Conservation (phyloP, 2,113 vertebrate genomes). For the Ancistrus triradiatus region DNA sequence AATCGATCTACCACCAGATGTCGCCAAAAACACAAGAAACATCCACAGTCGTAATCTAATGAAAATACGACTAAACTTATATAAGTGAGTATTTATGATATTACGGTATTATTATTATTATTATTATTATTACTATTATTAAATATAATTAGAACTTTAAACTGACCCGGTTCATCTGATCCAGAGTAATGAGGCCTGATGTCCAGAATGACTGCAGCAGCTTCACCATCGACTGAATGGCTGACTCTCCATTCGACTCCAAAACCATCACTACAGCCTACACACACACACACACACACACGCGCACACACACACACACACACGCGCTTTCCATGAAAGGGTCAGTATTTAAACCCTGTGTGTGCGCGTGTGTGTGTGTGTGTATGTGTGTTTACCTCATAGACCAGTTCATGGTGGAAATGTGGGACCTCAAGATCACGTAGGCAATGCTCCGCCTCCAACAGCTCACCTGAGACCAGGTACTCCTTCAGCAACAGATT, state of each 20-base stretch:
- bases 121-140: too few relatives aligned
- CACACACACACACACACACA: background rate
- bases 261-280: conserved; percentile 81
- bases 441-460: conserved; percentile 77
- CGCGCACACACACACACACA: background rate
- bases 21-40: too few relatives aligned
- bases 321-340: too few relatives aligned
- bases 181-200: conserved; percentile 79
- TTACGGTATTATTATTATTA: too few relatives aligned
- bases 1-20: too few relatives aligned
- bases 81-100: too few relatives aligned
- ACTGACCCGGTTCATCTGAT: conserved; percentile 84
- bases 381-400: conserved; percentile 68
- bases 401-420: conserved; percentile 86
- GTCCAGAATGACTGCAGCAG: conserved; percentile 80
- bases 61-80: too few relatives aligned
- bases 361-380: too few relatives aligned
- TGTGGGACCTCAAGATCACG: conserved; percentile 81
- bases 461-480: conserved; percentile 75
- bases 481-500: conserved; percentile 79
- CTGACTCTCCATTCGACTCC: conserved; percentile 73
- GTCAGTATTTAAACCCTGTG: too few relatives aligned
- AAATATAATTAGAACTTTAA: background rate
- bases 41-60: too few relatives aligned
- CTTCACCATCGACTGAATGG: conserved; percentile 73